Evolutionary conservation across 2,113 vertebrate genomes (phyloP).

Genomic region (Alligator mississippiensis): DNA sequence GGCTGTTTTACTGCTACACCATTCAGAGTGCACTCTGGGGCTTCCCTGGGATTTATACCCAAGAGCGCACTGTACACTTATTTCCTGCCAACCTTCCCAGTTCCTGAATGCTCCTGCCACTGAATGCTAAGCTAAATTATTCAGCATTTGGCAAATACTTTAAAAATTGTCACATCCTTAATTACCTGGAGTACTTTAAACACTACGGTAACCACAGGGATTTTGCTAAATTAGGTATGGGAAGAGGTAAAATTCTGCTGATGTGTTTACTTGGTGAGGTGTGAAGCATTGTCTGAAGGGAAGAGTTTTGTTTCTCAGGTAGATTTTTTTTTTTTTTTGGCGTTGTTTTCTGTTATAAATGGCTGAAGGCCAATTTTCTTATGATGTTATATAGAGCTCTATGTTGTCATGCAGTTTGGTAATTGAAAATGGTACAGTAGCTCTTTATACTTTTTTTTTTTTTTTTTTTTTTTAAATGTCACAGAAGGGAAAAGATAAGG

Average conservation of each 20-base stretch:
- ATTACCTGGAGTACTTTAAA: neutral
- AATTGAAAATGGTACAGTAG: neutral
- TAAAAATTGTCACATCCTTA: neutral
- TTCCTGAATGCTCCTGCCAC: neutral
- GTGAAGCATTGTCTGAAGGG: neutral
- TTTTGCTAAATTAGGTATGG: neutral
- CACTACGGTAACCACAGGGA: neutral
- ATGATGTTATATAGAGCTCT: neutral
- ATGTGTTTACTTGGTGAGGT: neutral
- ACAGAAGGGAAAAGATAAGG: neutral
- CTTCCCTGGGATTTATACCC: neutral
- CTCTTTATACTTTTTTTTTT: neutral
- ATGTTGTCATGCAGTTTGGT: neutral
- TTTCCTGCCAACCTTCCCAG: neutral
- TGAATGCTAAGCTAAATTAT: neutral
- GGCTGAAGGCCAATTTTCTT: neutral
- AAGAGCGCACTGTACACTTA: neutral
- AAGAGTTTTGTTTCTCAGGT: slow-evolving; percentile 32
- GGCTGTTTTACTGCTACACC: rapidly evolving
- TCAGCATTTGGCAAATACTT: neutral
- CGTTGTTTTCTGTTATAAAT: neutral
- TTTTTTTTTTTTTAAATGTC: neutral
- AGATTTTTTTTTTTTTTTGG: neutral
- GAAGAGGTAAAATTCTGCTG: neutral
- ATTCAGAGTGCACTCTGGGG: neutral